phyloP scores from a whole-genome alignment of 1,140 invertebrate species.

The Trichomalopsis sarcophagae region DNA sequence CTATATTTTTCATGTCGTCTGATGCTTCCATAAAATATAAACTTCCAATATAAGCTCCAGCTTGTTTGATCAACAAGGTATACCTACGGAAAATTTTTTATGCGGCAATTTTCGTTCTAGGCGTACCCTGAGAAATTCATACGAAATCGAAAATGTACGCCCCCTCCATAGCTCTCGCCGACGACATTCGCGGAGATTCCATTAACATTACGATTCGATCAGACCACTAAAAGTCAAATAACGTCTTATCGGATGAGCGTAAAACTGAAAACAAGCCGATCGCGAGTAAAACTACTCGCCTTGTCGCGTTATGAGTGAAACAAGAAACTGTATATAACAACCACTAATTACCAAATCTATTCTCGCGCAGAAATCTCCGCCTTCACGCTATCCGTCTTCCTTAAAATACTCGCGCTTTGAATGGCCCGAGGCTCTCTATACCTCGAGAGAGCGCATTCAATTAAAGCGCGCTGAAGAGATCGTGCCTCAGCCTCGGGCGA shows the following conservation, averaged over 20 bases:
- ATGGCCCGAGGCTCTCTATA: neutral
- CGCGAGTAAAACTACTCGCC: neutral
- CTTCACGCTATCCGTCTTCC: neutral
- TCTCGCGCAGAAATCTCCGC: neutral
- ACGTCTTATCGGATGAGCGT: constrained; percentile 5
- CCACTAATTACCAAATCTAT: constrained; percentile 24
- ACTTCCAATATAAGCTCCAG: too few species aligned
- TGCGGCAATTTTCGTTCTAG: too few species aligned
- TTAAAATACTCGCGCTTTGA: neutral
- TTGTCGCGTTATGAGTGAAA: neutral
- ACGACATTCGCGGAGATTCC: neutral
- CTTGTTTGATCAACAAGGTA: too few species aligned
- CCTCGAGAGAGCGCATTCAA: neutral
- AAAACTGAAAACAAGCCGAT: constrained; percentile 16
- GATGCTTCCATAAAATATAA: too few species aligned
- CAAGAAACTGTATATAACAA: neutral
- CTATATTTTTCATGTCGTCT: too few species aligned
- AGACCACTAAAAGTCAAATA: neutral
- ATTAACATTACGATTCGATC: neutral
- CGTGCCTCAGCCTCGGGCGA: neutral
- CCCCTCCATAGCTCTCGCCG: neutral
- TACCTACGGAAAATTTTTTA: too few species aligned
- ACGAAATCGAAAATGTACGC: neutral
- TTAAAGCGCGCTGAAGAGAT: constrained; percentile 1
- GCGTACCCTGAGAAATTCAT: neutral